Percentiles rank a stretch among this genome's conserved stretches.
phyloP scores from a whole-genome alignment of 1,140 invertebrate genomes.

The Trichomalopsis sarcophagae region DNA sequence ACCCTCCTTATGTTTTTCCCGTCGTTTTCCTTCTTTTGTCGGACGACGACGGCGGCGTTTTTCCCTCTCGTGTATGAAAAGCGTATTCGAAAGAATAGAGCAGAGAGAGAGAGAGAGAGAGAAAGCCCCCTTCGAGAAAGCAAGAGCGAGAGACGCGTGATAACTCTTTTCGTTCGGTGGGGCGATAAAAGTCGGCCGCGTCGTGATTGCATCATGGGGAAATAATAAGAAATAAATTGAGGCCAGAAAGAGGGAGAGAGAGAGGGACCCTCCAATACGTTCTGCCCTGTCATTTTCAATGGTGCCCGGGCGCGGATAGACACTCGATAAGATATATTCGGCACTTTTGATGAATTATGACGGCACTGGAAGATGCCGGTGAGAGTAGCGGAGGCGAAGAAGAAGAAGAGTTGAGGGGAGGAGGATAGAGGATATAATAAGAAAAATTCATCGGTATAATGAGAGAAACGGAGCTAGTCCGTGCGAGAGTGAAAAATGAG shows the following conservation, averaged over 20 bases:
- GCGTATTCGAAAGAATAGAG: neutral
- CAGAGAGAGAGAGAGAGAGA: neutral
- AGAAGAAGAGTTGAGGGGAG: conserved; percentile 38
- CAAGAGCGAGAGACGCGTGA: neutral
- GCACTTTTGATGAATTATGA: conserved; percentile 42
- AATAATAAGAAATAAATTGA: conserved; percentile 46
- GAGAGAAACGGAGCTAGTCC: conserved; percentile 23
- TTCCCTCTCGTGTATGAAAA: conserved; percentile 5
- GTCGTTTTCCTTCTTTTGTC: conserved; percentile 3
- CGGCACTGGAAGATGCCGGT: no score
- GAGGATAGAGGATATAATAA: conserved; percentile 43
- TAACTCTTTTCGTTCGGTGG: conserved; percentile 5
- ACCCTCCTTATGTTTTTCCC: neutral
- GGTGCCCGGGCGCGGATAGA: neutral
- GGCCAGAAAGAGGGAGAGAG: neutral
- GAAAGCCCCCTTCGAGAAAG: neutral
- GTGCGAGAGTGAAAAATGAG: conserved; percentile 32
- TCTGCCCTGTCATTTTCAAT: conserved; percentile 33
- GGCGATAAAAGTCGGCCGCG: conserved; percentile 17
- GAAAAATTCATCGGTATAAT: conserved; percentile 50
- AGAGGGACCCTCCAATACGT: conserved; percentile 17
- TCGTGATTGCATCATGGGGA: conserved; percentile 12
- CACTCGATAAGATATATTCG: conserved; percentile 44
- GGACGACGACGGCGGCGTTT: neutral
- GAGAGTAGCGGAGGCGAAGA: conserved; percentile 20